Evolutionary conservation across 2,888 invertebrate species (phyloP), one percentile per base, ranked within the genome.

Genomic region (Cactoblastis cactorum): DNA sequence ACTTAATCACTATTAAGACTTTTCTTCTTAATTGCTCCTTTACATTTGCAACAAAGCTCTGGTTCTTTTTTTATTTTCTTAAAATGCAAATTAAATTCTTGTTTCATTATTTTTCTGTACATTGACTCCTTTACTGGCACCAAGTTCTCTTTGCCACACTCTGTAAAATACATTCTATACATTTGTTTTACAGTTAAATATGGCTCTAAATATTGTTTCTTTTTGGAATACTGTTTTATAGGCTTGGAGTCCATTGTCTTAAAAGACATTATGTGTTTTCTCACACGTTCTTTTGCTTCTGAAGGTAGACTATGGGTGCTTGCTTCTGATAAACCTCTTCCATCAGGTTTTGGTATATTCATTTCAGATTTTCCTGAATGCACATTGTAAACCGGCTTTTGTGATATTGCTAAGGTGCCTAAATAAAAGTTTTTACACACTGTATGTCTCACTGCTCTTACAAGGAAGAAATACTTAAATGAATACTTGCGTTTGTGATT

Each of bases 341-440:
- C 88, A 52, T 89, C 88, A 0, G 85, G 87, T 53, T 88, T 88
- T 0, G 88, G 88, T 37, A 86, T 75, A 59, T 89, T 88, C 58
- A 83, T 74, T 4, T 87, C 86, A 0, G 83, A 80, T 65, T 89
- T 89, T 1, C 80, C 74, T 49, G 74, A 71, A 67, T 89, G 88
- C 0, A 89, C 88, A 65, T 87, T 88, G 51, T 89, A 88, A 0
- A 88, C 79, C 1, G 86, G 88, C 53, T 86, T 86, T 51, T 88
- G 88, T 0, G 88, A 89, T 69, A 89, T 87, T 6, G 84, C 78
- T 59, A 89, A 51, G 0, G 88, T 89, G 0, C 87, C 88, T 62
- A 89, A 76, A 56, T 86, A 89, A 53, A 87, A 89, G 57, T 83
- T 81, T 60, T 89, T 89, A 58, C 88, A 89, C 0, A 89, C 88